phyloP scores from a whole-genome alignment of 1,140 invertebrate species.

The Drosophila tsacasi region DNA sequence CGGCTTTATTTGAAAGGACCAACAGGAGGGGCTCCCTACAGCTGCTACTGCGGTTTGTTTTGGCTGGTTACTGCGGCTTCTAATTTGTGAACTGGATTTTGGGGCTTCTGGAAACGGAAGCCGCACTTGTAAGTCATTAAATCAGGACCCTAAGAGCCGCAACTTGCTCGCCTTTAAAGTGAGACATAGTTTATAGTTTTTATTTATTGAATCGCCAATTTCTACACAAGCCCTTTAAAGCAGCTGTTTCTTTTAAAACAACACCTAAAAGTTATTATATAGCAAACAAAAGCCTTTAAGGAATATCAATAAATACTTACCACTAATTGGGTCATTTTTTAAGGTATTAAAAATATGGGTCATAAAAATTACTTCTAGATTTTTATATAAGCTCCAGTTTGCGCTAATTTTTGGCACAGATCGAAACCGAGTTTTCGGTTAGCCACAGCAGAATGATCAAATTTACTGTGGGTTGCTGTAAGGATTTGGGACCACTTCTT shows the following conservation, averaged over 20 bases:
- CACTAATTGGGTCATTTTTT: constrained; percentile 23
- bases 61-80: constrained; percentile 62
- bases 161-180: constrained; percentile 6
- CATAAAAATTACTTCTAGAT: not conserved
- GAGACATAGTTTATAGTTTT: not conserved
- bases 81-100: constrained; percentile 72
- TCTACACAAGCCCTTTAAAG: not conserved
- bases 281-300: constrained; percentile 10
- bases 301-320: not conserved
- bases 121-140: constrained; percentile 62
- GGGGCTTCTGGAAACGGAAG: constrained; percentile 31
- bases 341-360: constrained; percentile 14
- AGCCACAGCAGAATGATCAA: constrained; percentile 50
- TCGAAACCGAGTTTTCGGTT: constrained; percentile 4
- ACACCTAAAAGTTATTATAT: not conserved
- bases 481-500: not conserved
- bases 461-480: constrained; percentile 51
- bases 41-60: constrained; percentile 45
- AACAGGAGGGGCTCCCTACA: constrained; percentile 1
- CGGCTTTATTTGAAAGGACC: constrained; percentile 13
- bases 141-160: constrained; percentile 36
- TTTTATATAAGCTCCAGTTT: constrained; percentile 42
- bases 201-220: not conserved
- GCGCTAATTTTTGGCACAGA: constrained; percentile 11
- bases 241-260: constrained; percentile 1